phyloP scores from a whole-genome alignment of 92 coral and sea anemone species.

The Hydrozoanthus gracilis region DNA sequence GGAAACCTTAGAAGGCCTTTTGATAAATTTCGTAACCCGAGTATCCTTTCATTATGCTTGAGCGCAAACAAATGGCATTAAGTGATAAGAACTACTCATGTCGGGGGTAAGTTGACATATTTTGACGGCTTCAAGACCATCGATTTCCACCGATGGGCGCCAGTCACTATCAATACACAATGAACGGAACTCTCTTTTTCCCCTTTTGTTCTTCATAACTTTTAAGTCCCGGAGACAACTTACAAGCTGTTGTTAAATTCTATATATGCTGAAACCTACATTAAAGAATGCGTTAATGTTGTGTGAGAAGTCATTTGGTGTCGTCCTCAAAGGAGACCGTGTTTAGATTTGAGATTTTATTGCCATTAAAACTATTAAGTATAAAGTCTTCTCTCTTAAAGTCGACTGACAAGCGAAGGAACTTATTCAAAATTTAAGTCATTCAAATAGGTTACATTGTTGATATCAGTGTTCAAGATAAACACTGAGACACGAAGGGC shows the following conservation, averaged over 20 bases:
- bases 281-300: constrained; percentile 42
- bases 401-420: constrained; percentile 37
- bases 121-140: constrained; percentile 37
- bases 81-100: constrained; percentile 70
- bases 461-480: constrained; percentile 40
- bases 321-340: constrained; percentile 25
- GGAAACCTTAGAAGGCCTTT: constrained; percentile 86
- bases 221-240: not conserved
- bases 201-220: too few relatives aligned
- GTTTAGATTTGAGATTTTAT: constrained; percentile 26
- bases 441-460: constrained; percentile 42
- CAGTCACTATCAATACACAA: not conserved
- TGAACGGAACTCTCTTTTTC: not conserved
- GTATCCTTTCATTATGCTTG: constrained; percentile 87
- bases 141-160: constrained; percentile 6
- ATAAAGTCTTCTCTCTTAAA: constrained; percentile 9
- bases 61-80: constrained; percentile 87
- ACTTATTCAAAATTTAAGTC: constrained; percentile 22
- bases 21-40: constrained; percentile 92
- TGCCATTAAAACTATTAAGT: constrained; percentile 47
- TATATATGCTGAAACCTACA: constrained; percentile 1
- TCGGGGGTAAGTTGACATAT: constrained; percentile 45
- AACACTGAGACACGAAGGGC: constrained; percentile 38
- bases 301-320: constrained; percentile 33
- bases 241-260: not conserved